These are phyloP conservation scores for Dryobates pubescens DNA, from an alignment of 2,797 vertebrate species.

Conservation along the genomic window DNA sequence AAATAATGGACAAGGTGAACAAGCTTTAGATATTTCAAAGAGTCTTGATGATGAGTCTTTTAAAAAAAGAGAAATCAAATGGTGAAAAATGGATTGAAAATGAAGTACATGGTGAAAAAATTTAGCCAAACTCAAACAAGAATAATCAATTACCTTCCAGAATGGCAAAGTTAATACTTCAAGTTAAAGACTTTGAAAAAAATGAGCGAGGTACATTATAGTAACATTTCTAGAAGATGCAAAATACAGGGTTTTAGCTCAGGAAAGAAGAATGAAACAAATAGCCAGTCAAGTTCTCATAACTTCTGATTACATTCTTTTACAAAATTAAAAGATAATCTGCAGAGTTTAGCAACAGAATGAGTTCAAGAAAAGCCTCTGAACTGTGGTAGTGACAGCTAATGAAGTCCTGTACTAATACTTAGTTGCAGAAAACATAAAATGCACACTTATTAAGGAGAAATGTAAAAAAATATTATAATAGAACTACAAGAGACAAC, in stretches of 20 bases:
- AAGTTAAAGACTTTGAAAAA: not conserved
- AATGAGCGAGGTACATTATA: not conserved
- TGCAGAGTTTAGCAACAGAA: not conserved
- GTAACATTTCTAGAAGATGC: not conserved
- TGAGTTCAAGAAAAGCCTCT: not conserved
- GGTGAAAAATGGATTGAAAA: not conserved
- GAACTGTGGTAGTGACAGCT: not conserved
- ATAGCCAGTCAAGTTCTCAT: not conserved
- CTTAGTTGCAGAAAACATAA: not conserved
- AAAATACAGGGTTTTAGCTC: not conserved
- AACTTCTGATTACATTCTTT: not conserved
- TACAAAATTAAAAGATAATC: not conserved
- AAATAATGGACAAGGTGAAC: not conserved
- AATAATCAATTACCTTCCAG: not conserved
- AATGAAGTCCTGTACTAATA: not conserved
- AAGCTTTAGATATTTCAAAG: not conserved
- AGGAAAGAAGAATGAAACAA: not conserved
- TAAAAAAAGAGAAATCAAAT: not conserved
- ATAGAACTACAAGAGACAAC: not conserved
- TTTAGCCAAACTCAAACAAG: not conserved
- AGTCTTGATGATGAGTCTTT: not conserved
- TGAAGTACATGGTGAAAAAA: not conserved
- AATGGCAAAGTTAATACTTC: not conserved
- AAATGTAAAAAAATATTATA: not conserved
- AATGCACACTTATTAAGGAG: not conserved